Evolutionary conservation across 2,888 invertebrate genomes (phyloP).

Genomic region (Trissonchulus sp.): DNA sequence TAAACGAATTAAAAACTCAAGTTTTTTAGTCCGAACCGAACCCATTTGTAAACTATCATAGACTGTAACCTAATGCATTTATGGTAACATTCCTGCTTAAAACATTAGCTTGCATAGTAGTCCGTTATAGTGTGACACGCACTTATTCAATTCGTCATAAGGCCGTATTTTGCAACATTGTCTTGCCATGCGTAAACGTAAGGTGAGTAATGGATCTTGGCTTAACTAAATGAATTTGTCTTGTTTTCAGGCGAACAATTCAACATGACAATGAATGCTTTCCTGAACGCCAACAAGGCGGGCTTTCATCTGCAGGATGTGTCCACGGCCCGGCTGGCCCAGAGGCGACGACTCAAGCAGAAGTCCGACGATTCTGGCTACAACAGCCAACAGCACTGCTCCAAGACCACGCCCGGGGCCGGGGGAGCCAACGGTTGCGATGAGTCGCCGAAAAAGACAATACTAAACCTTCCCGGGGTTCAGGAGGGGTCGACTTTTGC

Average conservation of each 20-base stretch:
- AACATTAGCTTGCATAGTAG: no score
- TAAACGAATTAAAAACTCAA: no score
- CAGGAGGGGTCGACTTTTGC: not conserved
- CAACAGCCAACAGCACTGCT: not conserved
- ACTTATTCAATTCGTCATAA: no score
- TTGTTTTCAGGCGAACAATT: conserved; percentile 51
- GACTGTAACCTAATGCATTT: no score
- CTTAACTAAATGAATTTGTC: no score
- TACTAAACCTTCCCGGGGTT: not conserved
- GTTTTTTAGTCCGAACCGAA: no score
- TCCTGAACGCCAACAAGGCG: conserved; percentile 64
- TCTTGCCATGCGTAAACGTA: no score
- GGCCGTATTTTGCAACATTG: no score
- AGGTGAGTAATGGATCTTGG: no score
- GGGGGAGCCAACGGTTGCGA: not conserved
- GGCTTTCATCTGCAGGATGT: conserved; percentile 70
- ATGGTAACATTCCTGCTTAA: no score
- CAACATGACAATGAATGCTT: conserved; percentile 64
- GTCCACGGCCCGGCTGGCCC: conserved; percentile 65
- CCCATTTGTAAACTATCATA: no score
- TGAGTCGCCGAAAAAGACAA: not conserved
- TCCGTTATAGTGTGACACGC: no score
- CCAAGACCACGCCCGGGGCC: not conserved
- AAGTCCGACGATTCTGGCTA: conserved; percentile 35
- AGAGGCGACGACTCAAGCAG: conserved; percentile 63